Conservation (phyloP, 2,888 invertebrate genomes). For the Crocallis elinguaria region DNA sequence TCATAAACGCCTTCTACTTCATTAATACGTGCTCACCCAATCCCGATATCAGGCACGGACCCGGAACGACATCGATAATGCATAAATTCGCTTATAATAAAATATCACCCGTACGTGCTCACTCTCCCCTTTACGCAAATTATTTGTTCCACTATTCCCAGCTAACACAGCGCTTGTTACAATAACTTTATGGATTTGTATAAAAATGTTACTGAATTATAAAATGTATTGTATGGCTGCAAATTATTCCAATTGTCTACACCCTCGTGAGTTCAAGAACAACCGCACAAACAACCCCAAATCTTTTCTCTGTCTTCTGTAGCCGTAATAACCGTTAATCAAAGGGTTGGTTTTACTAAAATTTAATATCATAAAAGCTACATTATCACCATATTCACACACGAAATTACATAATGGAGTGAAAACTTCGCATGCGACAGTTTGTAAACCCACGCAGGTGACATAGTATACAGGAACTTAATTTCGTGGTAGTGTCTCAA, state of each 20-base stretch:
- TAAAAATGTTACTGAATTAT: conserved; percentile 1
- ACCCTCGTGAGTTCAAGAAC: conserved; percentile 3
- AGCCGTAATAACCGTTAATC: conserved; percentile 21
- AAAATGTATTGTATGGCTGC: neutral
- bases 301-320: conserved; percentile 19
- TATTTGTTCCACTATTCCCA: conserved; percentile 37
- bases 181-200: conserved; percentile 27
- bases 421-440: conserved; percentile 20
- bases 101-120: conserved; percentile 46
- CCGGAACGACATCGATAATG: conserved; percentile 39
- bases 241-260: conserved; percentile 10
- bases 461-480: conserved; percentile 36
- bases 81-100: conserved; percentile 43
- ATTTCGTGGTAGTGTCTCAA: conserved; percentile 42
- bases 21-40: conserved; percentile 28
- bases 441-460: conserved; percentile 29
- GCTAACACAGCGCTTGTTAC: conserved; percentile 26
- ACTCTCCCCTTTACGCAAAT: conserved; percentile 40
- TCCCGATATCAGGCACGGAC: conserved; percentile 12
- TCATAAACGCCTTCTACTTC: neutral
- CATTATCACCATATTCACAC: conserved; percentile 8
- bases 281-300: conserved; percentile 6
- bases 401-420: conserved; percentile 22
- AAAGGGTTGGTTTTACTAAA: conserved; percentile 19
- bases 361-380: conserved; percentile 21